Evolutionary conservation across 2,888 invertebrate genomes (phyloP).

Genomic region (Galerucella pusilla): DNA sequence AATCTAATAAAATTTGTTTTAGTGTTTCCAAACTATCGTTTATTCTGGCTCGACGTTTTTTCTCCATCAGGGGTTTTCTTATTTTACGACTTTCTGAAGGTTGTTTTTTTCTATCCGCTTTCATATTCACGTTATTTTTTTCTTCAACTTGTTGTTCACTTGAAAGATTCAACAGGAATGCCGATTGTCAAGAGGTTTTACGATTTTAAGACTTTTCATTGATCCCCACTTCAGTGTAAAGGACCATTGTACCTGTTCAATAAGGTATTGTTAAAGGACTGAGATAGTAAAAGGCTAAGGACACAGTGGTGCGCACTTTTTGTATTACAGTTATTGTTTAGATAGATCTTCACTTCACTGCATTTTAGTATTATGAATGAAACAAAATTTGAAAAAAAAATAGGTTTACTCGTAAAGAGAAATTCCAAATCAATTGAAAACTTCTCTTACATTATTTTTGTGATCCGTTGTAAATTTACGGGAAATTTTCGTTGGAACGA

Average conservation of each 20-base stretch:
- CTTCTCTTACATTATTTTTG: no score
- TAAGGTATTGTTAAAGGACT: slow-evolving; percentile 25
- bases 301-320: slow-evolving; percentile 15
- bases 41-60: slow-evolving; percentile 67
- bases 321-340: background rate
- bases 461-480: no score
- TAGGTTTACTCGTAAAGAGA: no score
- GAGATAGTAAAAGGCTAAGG: slow-evolving; percentile 12
- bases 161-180: slow-evolving; percentile 31
- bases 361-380: no score
- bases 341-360: background rate
- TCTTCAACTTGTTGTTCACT: slow-evolving; percentile 8
- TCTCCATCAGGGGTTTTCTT: slow-evolving; percentile 69
- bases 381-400: no score
- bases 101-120: slow-evolving; percentile 23
- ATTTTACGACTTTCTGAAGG: slow-evolving; percentile 63
- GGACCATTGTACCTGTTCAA: slow-evolving; percentile 40
- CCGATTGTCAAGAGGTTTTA: slow-evolving; percentile 16
- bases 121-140: slow-evolving; percentile 34
- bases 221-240: slow-evolving; percentile 33
- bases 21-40: slow-evolving; percentile 69
- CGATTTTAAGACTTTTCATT: slow-evolving; percentile 36
- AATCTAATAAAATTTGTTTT: slow-evolving; percentile 66
- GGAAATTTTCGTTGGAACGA: no score
- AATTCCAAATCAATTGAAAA: no score